Evolutionary conservation across 2,797 vertebrate genomes (phyloP).

Genomic region (Furcifer pardalis): DNA sequence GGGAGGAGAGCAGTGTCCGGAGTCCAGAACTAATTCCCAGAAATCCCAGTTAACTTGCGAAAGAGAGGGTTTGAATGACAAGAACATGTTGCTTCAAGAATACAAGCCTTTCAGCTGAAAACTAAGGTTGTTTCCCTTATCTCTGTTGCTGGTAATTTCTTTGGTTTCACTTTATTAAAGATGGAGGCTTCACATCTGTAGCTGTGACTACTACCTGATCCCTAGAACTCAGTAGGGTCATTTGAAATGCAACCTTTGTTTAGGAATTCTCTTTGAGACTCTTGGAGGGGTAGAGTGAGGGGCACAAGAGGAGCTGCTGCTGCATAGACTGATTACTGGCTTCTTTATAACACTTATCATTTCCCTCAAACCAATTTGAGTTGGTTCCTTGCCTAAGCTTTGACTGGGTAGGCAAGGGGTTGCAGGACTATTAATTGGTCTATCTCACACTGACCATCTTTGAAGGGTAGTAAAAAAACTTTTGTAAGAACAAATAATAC

Average conservation of each 20-base stretch:
- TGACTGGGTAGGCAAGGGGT: not conserved
- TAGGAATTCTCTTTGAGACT: not conserved
- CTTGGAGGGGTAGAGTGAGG: not conserved
- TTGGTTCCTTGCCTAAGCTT: not conserved
- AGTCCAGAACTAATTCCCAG: not conserved
- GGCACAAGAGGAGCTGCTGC: not conserved
- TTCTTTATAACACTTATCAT: not conserved
- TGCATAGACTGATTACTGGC: not conserved
- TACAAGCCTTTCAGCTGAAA: not conserved
- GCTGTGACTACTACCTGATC: not conserved
- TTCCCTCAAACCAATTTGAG: not conserved
- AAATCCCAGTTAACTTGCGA: not conserved
- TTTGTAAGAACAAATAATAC: not conserved
- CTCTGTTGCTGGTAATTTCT: not conserved
- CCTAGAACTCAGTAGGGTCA: not conserved
- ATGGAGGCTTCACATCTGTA: not conserved
- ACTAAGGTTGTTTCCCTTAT: not conserved
- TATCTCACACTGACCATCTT: not conserved
- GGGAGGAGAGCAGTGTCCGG: no score
- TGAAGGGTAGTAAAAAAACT: no score
- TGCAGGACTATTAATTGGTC: not conserved
- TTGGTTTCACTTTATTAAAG: not conserved
- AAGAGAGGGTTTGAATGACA: not conserved
- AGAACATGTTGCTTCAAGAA: not conserved
- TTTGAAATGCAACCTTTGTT: not conserved